These are phyloP conservation scores for Synanthedon tipuliformis DNA, from an alignment of 2,888 invertebrate genomes.

Conservation along the genomic window DNA sequence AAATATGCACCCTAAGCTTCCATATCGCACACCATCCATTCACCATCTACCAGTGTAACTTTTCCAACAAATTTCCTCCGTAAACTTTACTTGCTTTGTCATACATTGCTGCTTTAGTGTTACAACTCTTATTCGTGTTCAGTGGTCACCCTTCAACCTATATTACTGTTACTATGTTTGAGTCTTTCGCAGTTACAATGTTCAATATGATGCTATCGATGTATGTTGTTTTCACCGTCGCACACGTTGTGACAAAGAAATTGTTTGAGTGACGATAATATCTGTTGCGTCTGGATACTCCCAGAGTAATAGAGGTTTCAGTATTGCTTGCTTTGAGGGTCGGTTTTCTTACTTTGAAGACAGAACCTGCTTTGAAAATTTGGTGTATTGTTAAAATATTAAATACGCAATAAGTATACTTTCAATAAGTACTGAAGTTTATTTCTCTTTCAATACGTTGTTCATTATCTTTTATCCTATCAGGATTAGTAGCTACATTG, in stretches of 20 bases:
- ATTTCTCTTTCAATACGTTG: too few species aligned
- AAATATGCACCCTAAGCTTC: conserved; percentile 59
- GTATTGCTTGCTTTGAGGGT: neutral
- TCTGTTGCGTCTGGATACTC: neutral
- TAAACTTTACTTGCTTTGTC: neutral
- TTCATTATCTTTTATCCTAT: too few species aligned
- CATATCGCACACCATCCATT: conserved; percentile 41
- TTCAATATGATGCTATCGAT: conserved; percentile 47
- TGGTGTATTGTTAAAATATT: too few species aligned
- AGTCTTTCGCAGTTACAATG: conserved; percentile 1
- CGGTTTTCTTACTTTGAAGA: neutral
- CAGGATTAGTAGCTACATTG: too few species aligned
- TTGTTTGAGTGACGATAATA: conserved; percentile 1
- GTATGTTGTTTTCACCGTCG: conserved; percentile 20
- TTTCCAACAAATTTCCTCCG: neutral
- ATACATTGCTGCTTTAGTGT: conserved; percentile 1
- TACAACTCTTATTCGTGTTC: conserved; percentile 5
- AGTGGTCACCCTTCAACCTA: conserved; percentile 15
- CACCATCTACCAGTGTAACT: conserved; percentile 13
- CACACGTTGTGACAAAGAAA: conserved; percentile 2
- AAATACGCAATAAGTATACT: too few species aligned
- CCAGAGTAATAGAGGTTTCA: neutral
- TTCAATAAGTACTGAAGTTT: too few species aligned
- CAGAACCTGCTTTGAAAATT: too few species aligned
- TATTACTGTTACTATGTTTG: neutral